Evolutionary conservation across 2,113 vertebrate genomes (phyloP).

Genomic region (Anoura caudifer): DNA sequence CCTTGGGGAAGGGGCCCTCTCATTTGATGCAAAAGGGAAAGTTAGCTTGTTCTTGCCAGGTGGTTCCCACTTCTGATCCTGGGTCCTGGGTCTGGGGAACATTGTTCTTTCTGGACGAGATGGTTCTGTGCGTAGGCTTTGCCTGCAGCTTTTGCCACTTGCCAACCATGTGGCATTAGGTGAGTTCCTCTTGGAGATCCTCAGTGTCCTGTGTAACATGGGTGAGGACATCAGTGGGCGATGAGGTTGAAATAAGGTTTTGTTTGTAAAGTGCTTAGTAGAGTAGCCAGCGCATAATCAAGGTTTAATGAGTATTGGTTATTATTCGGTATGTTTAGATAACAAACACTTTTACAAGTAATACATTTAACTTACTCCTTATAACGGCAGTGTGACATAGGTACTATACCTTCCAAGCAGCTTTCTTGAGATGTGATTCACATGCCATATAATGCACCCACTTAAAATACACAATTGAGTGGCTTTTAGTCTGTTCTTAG

Average conservation of each 20-base stretch:
- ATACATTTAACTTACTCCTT: neutral
- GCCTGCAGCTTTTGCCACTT: neutral
- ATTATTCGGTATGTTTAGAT: neutral
- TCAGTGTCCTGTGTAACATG: neutral
- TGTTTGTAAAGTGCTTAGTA: neutral
- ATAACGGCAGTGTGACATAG: neutral
- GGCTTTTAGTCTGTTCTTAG: neutral
- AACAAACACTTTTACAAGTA: neutral
- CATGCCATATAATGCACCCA: neutral
- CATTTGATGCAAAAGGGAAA: neutral
- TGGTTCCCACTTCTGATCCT: neutral
- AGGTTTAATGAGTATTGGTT: neutral
- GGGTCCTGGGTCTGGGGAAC: neutral
- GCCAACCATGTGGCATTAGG: neutral
- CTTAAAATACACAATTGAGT: neutral
- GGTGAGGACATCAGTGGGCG: neutral
- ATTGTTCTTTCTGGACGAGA: rapidly evolving
- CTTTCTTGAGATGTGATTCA: too few species aligned
- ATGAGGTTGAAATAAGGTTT: neutral
- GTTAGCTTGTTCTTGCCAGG: neutral
- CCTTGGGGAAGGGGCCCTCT: rapidly evolving
- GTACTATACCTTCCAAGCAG: neutral
- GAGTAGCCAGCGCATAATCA: neutral
- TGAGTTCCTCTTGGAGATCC: neutral
- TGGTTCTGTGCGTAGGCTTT: neutral